These are phyloP conservation scores for Epinotia demarniana DNA, from an alignment of 2,888 invertebrate species.

Conservation along the genomic window DNA sequence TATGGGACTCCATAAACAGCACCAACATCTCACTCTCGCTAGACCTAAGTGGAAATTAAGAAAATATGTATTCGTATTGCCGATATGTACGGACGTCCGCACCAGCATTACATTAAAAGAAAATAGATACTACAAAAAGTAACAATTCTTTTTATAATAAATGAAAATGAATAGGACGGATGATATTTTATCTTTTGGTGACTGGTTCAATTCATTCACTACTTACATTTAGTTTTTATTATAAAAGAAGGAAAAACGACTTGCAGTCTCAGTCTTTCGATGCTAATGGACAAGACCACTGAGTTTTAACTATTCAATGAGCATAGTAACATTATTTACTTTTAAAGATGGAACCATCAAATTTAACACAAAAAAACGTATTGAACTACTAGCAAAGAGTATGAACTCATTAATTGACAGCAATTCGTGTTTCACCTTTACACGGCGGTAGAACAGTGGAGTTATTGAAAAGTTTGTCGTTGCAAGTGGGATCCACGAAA, in stretches of 20 bases:
- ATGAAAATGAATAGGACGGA: too few relatives aligned
- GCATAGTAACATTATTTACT: slow-evolving; percentile 4
- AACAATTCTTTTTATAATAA: too few relatives aligned
- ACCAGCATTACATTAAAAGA: too few relatives aligned
- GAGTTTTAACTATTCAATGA: slow-evolving; percentile 14
- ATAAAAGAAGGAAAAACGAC: not conserved
- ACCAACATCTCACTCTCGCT: too few relatives aligned
- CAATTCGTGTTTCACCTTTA: not conserved
- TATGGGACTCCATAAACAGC: too few relatives aligned
- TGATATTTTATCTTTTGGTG: not conserved
- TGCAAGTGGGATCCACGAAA: too few relatives aligned
- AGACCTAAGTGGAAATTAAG: too few relatives aligned
- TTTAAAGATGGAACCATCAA: not conserved
- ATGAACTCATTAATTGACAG: not conserved
- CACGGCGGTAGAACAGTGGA: not conserved
- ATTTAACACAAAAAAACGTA: not conserved
- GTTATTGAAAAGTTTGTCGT: too few relatives aligned
- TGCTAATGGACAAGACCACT: slow-evolving; percentile 1
- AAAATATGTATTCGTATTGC: too few relatives aligned
- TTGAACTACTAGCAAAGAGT: not conserved
- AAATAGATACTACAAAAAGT: too few relatives aligned
- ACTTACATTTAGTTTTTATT: not conserved
- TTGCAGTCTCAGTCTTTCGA: not conserved
- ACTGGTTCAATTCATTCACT: not conserved
- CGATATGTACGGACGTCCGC: too few relatives aligned